A percentile compares a stretch with the other conserved stretches of the same genome.
phyloP scores from a whole-genome alignment of 2,113 vertebrate genomes.

The Notothenia rossii region DNA sequence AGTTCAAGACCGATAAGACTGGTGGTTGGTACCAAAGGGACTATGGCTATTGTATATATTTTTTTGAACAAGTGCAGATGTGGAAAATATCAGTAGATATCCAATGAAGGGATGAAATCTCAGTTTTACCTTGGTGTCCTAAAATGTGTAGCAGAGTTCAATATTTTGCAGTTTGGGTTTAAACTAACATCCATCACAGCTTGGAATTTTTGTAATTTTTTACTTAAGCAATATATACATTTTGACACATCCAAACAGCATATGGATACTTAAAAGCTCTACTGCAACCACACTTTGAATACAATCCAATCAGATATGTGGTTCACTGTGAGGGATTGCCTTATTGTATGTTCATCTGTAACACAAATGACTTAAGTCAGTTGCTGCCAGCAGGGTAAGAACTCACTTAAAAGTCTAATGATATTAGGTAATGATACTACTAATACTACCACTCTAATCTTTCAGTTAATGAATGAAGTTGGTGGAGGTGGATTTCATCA shows the following conservation, averaged over 20 bases:
- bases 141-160: conserved; percentile 5
- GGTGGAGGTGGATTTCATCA: conserved; percentile 2
- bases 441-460: too few species aligned
- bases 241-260: neutral
- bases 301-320: neutral
- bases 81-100: conserved; percentile 51
- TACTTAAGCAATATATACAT: neutral
- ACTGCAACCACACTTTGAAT: neutral
- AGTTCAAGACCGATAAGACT: conserved; percentile 32
- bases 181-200: neutral
- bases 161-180: conserved; percentile 11
- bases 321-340: conserved; percentile 4
- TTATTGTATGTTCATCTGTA: neutral
- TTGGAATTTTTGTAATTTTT: neutral
- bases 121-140: neutral
- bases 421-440: too few species aligned
- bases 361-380: conserved; percentile 18
- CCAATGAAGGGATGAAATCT: conserved; percentile 24
- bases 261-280: neutral
- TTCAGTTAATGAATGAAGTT: too few species aligned
- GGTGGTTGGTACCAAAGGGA: conserved; percentile 33
- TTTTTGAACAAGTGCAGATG: conserved; percentile 34
- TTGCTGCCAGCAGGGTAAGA: neutral
- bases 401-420: neutral
- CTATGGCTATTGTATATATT: conserved; percentile 19